These are phyloP conservation scores for Boloria euphrosyne DNA, from an alignment of 2,888 invertebrate genomes.

Conservation along the genomic window DNA sequence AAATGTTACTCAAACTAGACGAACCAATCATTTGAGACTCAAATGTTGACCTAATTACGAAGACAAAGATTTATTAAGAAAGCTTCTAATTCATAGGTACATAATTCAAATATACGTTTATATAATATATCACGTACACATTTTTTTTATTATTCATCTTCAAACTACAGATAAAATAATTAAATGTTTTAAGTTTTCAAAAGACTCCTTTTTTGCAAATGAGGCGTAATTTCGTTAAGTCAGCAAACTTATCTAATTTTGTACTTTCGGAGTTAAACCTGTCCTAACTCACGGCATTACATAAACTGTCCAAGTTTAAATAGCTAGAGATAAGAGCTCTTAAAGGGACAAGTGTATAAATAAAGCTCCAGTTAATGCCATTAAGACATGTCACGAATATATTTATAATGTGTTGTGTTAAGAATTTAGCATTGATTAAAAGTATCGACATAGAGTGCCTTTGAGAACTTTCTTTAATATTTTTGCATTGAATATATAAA, in stretches of 20 bases:
- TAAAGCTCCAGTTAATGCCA: constrained; percentile 22
- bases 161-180: too few relatives aligned
- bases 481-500: too few relatives aligned
- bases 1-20: background rate
- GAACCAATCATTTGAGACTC: background rate
- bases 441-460: too few relatives aligned
- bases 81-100: background rate
- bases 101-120: too few relatives aligned
- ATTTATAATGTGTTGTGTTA: constrained; percentile 8
- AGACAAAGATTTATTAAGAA: background rate
- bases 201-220: constrained; percentile 3
- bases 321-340: constrained; percentile 27
- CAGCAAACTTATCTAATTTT: constrained; percentile 24
- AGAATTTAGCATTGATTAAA: background rate
- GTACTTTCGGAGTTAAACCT: constrained; percentile 19
- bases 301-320: constrained; percentile 28
- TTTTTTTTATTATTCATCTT: too few relatives aligned
- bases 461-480: too few relatives aligned
- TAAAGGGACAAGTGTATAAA: constrained; percentile 18
- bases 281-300: constrained; percentile 13
- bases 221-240: constrained; percentile 3
- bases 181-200: background rate
- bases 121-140: too few relatives aligned
- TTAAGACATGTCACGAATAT: constrained; percentile 1
- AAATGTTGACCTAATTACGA: background rate